Conservation (phyloP, 2,888 invertebrate genomes). For the Torymus texanus region DNA sequence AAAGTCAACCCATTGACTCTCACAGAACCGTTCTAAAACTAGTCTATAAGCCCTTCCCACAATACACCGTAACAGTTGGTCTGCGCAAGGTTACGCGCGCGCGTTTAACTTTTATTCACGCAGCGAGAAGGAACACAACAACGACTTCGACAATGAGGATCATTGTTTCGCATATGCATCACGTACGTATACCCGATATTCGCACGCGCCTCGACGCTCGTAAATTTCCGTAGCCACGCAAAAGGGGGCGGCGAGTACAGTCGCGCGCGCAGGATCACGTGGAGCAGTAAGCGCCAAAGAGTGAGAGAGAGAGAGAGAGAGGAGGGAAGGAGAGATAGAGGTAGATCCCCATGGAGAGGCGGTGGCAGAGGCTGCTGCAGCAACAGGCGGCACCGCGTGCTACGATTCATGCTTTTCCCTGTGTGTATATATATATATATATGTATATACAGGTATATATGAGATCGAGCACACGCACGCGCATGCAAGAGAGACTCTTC, state of each 20-base stretch:
- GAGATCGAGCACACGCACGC: too few relatives aligned
- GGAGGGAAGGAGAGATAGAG: constrained; percentile 1
- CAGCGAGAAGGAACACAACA: too few relatives aligned
- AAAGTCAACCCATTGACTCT: constrained; percentile 35
- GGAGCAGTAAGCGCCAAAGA: not conserved
- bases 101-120: not conserved
- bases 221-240: constrained; percentile 43
- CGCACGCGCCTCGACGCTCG: constrained; percentile 23
- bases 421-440: constrained; percentile 44
- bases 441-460: too few relatives aligned
- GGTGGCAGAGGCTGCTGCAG: constrained; percentile 9
- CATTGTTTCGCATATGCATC: constrained; percentile 43
- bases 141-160: constrained; percentile 37
- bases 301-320: constrained; percentile 17
- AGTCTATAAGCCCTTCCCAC: constrained; percentile 6
- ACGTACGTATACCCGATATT: constrained; percentile 2
- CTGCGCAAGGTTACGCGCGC: constrained; percentile 6
- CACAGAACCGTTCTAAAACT: constrained; percentile 19
- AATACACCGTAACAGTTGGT: not conserved
- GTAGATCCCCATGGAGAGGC: constrained; percentile 34
- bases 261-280: constrained; percentile 28
- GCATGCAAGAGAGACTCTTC: too few relatives aligned
- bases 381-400: constrained; percentile 46
- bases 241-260: constrained; percentile 36
- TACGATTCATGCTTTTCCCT: constrained; percentile 43